These are phyloP conservation scores for Aleiodes sp. DNA, from an alignment of 1,140 invertebrate genomes.

Conservation along the genomic window DNA sequence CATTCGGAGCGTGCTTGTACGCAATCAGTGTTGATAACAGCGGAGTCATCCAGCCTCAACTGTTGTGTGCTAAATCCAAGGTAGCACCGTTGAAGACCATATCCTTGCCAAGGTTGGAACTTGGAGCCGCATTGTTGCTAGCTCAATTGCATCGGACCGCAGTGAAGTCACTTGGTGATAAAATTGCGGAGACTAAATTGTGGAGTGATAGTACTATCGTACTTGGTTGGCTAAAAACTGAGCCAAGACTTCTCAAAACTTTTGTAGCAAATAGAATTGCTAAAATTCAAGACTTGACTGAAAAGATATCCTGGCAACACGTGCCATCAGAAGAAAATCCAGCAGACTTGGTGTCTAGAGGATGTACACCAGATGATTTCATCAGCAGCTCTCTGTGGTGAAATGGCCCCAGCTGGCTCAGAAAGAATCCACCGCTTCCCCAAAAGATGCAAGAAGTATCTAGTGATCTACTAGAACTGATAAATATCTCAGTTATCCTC, in stretches of 20 bases:
- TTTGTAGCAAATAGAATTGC: conserved; percentile 25
- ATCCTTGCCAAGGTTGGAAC: not conserved
- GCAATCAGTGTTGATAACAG: not conserved
- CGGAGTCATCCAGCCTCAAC: not conserved
- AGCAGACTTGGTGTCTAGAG: conserved; percentile 21
- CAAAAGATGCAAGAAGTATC: not conserved
- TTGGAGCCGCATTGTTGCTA: not conserved
- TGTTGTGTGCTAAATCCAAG: not conserved
- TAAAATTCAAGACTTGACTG: conserved; percentile 20
- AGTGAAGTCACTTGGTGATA: not conserved
- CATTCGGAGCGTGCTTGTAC: not conserved
- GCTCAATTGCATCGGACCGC: not conserved
- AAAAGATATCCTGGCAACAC: not conserved
- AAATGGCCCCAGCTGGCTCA: conserved; percentile 16
- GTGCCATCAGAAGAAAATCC: conserved; percentile 15
- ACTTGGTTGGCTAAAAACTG: conserved; percentile 9
- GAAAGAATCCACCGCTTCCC: not conserved
- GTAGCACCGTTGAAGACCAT: not conserved
- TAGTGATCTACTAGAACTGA: not conserved
- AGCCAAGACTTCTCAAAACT: conserved; percentile 7
- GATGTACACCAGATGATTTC: not conserved
- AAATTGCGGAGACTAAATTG: not conserved
- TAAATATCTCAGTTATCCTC: not conserved
- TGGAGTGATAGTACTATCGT: conserved; percentile 27
- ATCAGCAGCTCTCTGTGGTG: not conserved